These are phyloP conservation scores for Stichodactyla mertensii DNA, from an alignment of 64 coral and sea anemone genomes.

Conservation along the genomic window DNA sequence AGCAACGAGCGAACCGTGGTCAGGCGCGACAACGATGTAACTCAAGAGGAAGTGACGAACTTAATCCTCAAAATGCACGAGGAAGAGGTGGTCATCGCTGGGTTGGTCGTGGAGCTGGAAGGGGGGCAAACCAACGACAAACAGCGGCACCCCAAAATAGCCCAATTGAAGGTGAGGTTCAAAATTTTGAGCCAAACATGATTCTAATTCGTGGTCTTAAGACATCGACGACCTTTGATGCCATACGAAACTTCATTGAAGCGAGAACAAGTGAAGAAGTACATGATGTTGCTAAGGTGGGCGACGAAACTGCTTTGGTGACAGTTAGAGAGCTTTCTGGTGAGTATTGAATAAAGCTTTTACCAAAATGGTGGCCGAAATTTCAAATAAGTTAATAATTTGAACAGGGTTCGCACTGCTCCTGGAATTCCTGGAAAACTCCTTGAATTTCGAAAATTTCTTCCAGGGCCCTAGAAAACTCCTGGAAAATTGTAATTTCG, in stretches of 20 bases:
- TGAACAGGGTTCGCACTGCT: too few species aligned
- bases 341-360: too few species aligned
- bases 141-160: neutral
- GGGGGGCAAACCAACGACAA: neutral
- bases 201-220: neutral
- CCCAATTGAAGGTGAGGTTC: neutral
- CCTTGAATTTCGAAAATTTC: too few species aligned
- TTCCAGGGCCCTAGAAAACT: too few species aligned
- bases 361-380: too few species aligned
- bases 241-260: slow-evolving; percentile 9
- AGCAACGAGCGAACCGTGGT: neutral
- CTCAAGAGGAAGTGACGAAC: neutral
- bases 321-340: neutral
- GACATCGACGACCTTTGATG: neutral
- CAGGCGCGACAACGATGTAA: neutral
- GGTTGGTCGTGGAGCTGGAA: neutral
- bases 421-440: too few species aligned
- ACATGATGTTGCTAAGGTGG: neutral
- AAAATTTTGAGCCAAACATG: neutral
- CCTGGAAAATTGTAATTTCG: too few species aligned
- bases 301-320: neutral
- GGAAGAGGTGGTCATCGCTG: neutral
- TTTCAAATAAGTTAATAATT: too few species aligned
- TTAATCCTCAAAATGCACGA: neutral
- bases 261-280: neutral